Evolutionary conservation across 2,888 invertebrate genomes (phyloP).

Genomic region (Peribatodes rhomboidaria): DNA sequence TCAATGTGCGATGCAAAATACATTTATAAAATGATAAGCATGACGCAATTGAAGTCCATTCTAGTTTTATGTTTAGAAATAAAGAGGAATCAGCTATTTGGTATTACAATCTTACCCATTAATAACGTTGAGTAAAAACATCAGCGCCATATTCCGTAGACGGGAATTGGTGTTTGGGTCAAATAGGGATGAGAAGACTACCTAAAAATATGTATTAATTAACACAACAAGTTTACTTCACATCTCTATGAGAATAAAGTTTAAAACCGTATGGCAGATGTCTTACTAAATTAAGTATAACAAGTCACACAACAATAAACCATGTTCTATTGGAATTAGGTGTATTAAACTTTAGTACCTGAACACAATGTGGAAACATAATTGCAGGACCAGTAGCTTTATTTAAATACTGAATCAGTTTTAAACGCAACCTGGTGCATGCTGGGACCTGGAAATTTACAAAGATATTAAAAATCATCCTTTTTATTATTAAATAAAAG

Average conservation of each 20-base stretch:
- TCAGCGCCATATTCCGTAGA: slow-evolving; percentile 92
- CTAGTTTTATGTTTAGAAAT: too few relatives aligned
- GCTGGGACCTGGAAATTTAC: slow-evolving; percentile 87
- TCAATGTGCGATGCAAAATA: too few relatives aligned
- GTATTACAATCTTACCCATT: slow-evolving; percentile 90
- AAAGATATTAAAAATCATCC: background rate
- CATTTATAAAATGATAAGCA: too few relatives aligned
- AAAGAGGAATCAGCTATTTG: too few relatives aligned
- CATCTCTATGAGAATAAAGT: background rate
- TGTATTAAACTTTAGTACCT: slow-evolving; percentile 79
- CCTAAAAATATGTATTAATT: slow-evolving; percentile 71
- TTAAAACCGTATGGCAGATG: background rate
- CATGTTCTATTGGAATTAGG: background rate
- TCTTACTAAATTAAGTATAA: background rate
- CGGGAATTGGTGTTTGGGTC: slow-evolving; percentile 94
- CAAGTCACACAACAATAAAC: slow-evolving; percentile 15
- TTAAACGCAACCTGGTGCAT: slow-evolving; percentile 93
- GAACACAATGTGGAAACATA: slow-evolving; percentile 93
- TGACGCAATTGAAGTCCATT: too few relatives aligned
- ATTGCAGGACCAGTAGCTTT: slow-evolving; percentile 90
- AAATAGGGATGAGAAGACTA: slow-evolving; percentile 95
- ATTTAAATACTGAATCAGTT: slow-evolving; percentile 93
- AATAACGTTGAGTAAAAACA: slow-evolving; percentile 93
- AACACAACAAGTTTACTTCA: background rate
- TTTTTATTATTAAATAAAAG: background rate